These are phyloP conservation scores for Venturia canescens DNA, from an alignment of 1,140 invertebrate species.

Conservation along the genomic window DNA sequence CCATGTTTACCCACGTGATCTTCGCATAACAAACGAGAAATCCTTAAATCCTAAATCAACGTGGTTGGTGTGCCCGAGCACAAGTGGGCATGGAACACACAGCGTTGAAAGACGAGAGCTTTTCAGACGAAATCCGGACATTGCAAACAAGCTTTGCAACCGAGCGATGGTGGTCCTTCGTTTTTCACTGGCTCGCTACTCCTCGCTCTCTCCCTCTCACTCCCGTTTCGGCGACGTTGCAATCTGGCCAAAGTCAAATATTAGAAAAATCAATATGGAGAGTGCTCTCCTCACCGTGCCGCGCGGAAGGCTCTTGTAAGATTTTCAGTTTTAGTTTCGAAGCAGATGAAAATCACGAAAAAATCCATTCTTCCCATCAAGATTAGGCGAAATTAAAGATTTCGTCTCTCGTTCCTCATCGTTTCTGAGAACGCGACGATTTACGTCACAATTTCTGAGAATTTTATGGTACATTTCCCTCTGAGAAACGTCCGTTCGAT, in stretches of 20 bases:
- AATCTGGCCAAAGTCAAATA: slow-evolving; percentile 73
- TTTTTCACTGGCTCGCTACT: too few relatives aligned
- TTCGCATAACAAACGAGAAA: slow-evolving; percentile 72
- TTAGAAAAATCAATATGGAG: slow-evolving; percentile 62
- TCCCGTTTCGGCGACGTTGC: slow-evolving; percentile 47
- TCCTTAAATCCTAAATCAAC: slow-evolving; percentile 77
- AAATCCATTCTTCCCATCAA: neutral
- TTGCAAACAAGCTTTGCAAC: slow-evolving; percentile 68
- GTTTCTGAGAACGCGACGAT: neutral
- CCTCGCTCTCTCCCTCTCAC: too few relatives aligned
- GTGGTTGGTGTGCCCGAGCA: slow-evolving; percentile 46
- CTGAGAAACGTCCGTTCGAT: neutral
- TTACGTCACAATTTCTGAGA: neutral
- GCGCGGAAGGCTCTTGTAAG: neutral
- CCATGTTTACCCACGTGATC: slow-evolving; percentile 71
- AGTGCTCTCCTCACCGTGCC: neutral
- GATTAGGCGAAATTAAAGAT: slow-evolving; percentile 21
- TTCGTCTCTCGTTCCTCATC: neutral
- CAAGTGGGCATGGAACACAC: slow-evolving; percentile 15
- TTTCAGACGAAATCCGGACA: slow-evolving; percentile 58
- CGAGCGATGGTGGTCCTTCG: neutral
- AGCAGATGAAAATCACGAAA: neutral
- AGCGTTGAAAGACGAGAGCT: neutral
- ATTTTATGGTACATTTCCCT: neutral
- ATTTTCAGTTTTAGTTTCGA: too few relatives aligned